Base-by-base conservation (phyloP, 2,113 vertebrate species). In the Bubo bubo region DNA sequence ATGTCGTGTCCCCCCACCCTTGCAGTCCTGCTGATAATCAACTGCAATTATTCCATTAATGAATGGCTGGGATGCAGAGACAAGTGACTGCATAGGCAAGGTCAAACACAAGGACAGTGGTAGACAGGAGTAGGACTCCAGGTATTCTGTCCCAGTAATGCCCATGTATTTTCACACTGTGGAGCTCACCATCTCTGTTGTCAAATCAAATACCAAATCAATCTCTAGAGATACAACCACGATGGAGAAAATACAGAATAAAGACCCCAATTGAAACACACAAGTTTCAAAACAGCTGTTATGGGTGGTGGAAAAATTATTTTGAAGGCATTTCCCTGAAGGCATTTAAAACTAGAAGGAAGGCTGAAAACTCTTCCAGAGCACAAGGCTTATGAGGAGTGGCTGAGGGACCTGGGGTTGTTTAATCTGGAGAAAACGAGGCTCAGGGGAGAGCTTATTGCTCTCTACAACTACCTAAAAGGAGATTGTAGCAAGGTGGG, bases 401-500 rank as follows among this genome's bases (percentile, higher is more conserved):
- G n/a, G 26, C 52, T 72, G 58, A n/a, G 11, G 21, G 19, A 53
- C 9, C 5, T 66, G 63, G 14, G 12, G 7, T 2, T 59, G 50
- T 34, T 59, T 11, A 82, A 6, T 6, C 26, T 60, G 11, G 14
- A 55, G 64, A 72, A 67, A 49, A 82, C 30, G 9, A 91, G 32
- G 22, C 26, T 72, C 6, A 32, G 13, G 22, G 34, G 30, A 34
- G n/a, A 37, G 8, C 7, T 41, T 71, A 41, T 34, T 0, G 0
- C 15, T 59, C 37, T 66, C n/a, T 30, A 37, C 13, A 49, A 1
- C 22, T 55, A 5, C 14, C 19, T 73, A 52, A 72, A 35, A 43
- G 26, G 22, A 55, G n/a, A 3, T 6, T 50, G 19, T 34, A 56
- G 19, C 10, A 9, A 59, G 24, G 8, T 47, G 19, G 22, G 18